phyloP scores from a whole-genome alignment of 2,797 vertebrate genomes.

The Dryobates pubescens region DNA sequence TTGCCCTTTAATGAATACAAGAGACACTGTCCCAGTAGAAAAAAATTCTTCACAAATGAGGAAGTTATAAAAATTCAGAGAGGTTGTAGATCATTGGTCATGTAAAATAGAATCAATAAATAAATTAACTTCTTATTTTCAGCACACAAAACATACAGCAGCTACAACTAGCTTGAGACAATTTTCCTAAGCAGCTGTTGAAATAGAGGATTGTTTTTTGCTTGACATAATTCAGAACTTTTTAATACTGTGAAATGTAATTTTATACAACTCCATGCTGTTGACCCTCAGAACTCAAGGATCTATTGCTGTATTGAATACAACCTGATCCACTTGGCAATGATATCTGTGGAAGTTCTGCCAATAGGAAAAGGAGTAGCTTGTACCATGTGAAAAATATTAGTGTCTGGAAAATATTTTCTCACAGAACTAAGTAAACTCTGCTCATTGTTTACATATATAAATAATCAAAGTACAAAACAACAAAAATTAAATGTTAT shows the following conservation, averaged over 20 bases:
- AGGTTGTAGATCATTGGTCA: neutral
- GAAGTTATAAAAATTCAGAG: neutral
- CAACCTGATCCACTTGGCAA: neutral
- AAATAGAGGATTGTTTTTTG: neutral
- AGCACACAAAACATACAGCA: neutral
- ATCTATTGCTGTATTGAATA: neutral
- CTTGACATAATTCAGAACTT: neutral
- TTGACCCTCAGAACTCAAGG: neutral
- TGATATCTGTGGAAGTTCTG: neutral
- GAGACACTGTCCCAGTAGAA: neutral
- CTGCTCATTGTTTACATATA: neutral
- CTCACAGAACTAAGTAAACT: neutral
- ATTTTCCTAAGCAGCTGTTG: neutral
- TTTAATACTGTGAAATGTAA: neutral
- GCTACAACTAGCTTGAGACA: neutral
- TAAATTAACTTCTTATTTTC: constrained; percentile 4
- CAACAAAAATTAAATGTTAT: neutral
- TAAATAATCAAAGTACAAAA: neutral
- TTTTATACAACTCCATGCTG: neutral
- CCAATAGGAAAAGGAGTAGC: neutral
- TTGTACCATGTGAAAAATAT: neutral
- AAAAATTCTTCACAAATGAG: neutral
- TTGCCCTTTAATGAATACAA: neutral
- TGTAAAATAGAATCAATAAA: neutral
- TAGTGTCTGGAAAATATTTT: constrained; percentile 16